phyloP scores from a whole-genome alignment of 2,888 invertebrate species.

The Actias luna region DNA sequence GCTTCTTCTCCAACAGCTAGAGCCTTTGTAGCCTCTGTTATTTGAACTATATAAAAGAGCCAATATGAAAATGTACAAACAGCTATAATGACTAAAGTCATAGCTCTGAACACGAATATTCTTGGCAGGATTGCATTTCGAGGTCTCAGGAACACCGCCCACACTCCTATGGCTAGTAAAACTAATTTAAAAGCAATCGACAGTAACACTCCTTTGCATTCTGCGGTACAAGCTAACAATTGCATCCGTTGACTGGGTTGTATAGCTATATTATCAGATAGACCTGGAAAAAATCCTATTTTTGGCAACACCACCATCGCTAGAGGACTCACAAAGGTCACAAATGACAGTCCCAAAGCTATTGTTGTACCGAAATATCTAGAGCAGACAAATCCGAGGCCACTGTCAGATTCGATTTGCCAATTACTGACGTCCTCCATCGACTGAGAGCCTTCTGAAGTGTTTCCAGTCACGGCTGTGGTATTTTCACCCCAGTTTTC shows the following conservation, averaged over 20 bases:
- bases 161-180: conserved; percentile 92
- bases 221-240: conserved; percentile 92
- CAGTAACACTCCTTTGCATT: conserved; percentile 96
- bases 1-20: conserved; percentile 90
- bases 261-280: conserved; percentile 85
- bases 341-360: conserved; percentile 88
- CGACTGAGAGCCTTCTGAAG: conserved; percentile 96
- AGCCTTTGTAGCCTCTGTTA: conserved; percentile 90
- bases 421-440: conserved; percentile 94
- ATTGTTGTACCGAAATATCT: conserved; percentile 92
- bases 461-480: conserved; percentile 97
- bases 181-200: conserved; percentile 95
- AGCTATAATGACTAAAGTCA: conserved; percentile 93
- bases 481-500: conserved; percentile 99
- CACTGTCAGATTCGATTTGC: conserved; percentile 88
- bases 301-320: conserved; percentile 97
- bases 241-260: conserved; percentile 86
- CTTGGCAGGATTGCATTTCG: conserved; percentile 94
- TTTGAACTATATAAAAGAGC: conserved; percentile 98
- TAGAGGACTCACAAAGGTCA: conserved; percentile 95
- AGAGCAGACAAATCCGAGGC: conserved; percentile 88
- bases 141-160: conserved; percentile 94
- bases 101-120: conserved; percentile 94
- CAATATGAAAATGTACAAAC: conserved; percentile 98
- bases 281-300: conserved; percentile 90